Evolutionary conservation across 2,888 invertebrate genomes (phyloP).

Genomic region (Noctua pronuba): DNA sequence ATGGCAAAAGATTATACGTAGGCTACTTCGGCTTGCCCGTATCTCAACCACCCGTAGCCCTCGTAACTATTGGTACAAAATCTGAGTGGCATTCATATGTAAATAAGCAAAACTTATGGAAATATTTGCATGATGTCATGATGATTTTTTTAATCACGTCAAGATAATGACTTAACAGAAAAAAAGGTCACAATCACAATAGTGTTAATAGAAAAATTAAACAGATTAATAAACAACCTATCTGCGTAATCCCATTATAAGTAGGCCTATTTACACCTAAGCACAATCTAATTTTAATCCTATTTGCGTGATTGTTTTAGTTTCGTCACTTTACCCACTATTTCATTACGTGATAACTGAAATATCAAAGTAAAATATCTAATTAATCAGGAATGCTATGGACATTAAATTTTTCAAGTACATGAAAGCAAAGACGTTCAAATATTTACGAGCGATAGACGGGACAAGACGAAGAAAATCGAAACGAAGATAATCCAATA

Average conservation of each 20-base stretch:
- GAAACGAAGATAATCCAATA: too few species aligned
- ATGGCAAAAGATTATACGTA: background rate
- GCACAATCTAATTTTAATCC: constrained; percentile 22
- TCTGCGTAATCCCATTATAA: constrained; percentile 8
- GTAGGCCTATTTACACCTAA: background rate
- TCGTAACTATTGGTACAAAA: background rate
- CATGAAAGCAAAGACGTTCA: too few species aligned
- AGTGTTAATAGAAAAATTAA: background rate
- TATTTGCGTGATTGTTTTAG: constrained; percentile 10
- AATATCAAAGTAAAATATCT: background rate
- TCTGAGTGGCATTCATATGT: background rate
- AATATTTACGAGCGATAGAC: too few species aligned
- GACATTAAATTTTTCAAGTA: background rate
- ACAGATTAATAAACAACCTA: background rate
- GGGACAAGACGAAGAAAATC: too few species aligned
- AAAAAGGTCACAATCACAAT: background rate
- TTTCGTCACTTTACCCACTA: background rate
- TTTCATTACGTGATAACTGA: background rate
- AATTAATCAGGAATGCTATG: background rate
- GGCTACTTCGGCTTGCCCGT: background rate
- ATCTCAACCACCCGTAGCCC: background rate
- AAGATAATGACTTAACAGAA: background rate
- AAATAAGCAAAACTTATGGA: background rate
- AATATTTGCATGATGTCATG: background rate
- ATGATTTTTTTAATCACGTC: background rate